Evolutionary conservation across 2,113 vertebrate species (phyloP).

Genomic region (Cyphomyrus plagiostoma): DNA sequence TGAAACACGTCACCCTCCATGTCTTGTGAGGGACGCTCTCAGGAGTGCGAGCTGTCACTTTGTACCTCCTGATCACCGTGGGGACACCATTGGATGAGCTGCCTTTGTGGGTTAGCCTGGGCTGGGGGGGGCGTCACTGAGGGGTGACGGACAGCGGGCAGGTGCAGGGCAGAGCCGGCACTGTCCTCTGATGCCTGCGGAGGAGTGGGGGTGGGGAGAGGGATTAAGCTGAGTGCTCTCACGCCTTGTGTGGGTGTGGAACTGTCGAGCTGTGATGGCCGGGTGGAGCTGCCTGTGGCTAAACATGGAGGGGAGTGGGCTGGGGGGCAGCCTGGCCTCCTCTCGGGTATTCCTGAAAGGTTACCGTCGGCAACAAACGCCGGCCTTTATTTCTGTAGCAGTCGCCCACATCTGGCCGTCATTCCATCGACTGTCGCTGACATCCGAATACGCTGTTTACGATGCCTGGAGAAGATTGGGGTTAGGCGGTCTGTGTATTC

Average conservation of each 20-base stretch:
- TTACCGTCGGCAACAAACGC: constrained; percentile 19
- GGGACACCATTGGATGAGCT: not conserved
- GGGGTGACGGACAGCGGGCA: constrained; percentile 52
- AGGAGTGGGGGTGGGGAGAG: not conserved
- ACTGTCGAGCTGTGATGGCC: not conserved
- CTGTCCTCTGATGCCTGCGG: not conserved
- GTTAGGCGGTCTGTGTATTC: not conserved
- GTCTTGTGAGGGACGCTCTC: not conserved
- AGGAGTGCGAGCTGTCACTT: not conserved
- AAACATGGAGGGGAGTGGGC: constrained; percentile 11
- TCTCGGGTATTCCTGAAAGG: not conserved
- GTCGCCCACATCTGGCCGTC: not conserved
- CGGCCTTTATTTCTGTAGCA: constrained; percentile 10
- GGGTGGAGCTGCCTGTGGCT: not conserved
- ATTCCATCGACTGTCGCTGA: not conserved
- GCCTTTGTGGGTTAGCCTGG: not conserved
- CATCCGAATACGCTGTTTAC: not conserved
- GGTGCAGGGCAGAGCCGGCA: constrained; percentile 44
- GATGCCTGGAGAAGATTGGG: not conserved
- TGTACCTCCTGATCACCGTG: not conserved
- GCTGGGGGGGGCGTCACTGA: not conserved
- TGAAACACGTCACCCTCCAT: not conserved
- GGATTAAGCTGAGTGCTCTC: constrained; percentile 20
- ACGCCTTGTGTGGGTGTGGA: constrained; percentile 24
- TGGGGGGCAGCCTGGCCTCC: not conserved